Base-by-base conservation (phyloP, 2,797 vertebrate species). In the Heterohyrax brucei region DNA sequence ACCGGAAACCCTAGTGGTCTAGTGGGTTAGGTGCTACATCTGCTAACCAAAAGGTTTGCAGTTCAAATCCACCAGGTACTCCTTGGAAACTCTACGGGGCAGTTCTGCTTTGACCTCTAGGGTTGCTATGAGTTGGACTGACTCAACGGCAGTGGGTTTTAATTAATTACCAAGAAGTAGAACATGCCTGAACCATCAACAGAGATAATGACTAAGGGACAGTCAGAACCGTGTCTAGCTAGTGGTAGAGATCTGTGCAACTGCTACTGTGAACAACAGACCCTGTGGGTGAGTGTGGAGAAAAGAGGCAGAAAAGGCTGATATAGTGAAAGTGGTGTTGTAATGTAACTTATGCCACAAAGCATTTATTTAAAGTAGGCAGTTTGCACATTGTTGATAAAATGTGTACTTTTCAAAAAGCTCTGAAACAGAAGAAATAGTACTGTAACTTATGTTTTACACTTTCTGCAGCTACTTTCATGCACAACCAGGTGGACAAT, bases 381-480 rank as follows among this genome's bases (percentile, higher is more conserved):
- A 16, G 88, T 72, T 94, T 44, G 19, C 30, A 79, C 13, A 6
- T 7, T 10, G 26, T 33, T 83, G 46, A 33, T 2, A 59, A 73
- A 72, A 0, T 26, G 44, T n/a, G 14, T 64, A 48, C 48, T 83
- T 78, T 50, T 56, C 48, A 46, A 61, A 70, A 33, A 56, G 79
- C 24, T 89, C 46, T 59, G 22, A 78, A 88, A 76, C 30, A 90
- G 2, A 90, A 70, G 44, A 77, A 90, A 14, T 10, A 80, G 61
- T 16, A 46, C 4, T 10, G 33, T 46, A 33, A 72, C 56, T 75
- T 56, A 4, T 53, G 46, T 33, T 53, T 62, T 26, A 30, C 26
- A 10, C 33, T 78, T n/a, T 89, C 76, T 53, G 28, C 76, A 53
- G 1, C 16, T 50, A 21, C 44, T 59, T 85, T 44, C 30, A 12